These are phyloP conservation scores for Rhineura floridana DNA, from an alignment of 2,113 vertebrate genomes.

Conservation along the genomic window DNA sequence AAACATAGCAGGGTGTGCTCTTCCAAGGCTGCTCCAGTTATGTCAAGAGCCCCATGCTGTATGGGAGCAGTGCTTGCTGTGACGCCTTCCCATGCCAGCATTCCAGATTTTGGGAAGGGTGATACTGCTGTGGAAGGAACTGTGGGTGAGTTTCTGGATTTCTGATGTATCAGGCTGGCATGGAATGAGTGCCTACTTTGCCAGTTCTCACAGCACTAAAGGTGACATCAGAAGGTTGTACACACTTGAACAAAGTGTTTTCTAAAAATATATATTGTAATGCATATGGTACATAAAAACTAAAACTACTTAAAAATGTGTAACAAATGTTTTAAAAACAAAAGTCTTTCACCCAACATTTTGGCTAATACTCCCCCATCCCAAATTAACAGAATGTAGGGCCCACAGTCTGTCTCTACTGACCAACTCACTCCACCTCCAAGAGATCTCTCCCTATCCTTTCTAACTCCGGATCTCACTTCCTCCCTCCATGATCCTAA, in stretches of 20 bases:
- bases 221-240: background rate
- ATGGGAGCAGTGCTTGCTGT: background rate
- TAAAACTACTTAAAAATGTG: background rate
- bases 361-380: background rate
- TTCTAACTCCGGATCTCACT: background rate
- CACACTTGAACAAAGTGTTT: background rate
- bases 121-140: background rate
- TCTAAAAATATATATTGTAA: background rate
- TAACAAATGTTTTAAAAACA: background rate
- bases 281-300: too few relatives aligned
- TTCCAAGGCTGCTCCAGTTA: background rate
- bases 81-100: background rate
- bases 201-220: background rate
- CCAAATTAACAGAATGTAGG: background rate
- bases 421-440: background rate
- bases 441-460: background rate
- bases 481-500: background rate
- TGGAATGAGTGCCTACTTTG: background rate
- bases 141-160: background rate
- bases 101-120: background rate
- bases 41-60: background rate
- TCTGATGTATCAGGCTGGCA: background rate
- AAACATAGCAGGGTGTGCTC: background rate
- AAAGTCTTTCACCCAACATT: background rate
- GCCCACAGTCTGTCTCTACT: background rate